These are phyloP conservation scores for Drosophila kanekoi DNA, from an alignment of 2,888 invertebrate species.

Conservation along the genomic window DNA sequence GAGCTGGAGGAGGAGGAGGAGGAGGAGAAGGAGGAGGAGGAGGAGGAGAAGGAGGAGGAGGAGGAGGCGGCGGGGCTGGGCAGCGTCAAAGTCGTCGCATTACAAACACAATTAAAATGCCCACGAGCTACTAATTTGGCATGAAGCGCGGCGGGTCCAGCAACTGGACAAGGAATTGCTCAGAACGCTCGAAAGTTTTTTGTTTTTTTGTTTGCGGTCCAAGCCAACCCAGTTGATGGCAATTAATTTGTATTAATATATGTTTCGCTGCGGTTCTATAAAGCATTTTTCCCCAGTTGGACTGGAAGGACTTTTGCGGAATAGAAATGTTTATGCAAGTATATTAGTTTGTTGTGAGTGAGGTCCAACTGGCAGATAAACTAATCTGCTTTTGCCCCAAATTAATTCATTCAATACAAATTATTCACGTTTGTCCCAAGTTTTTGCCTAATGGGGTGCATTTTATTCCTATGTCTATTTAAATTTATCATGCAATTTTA, in stretches of 20 bases:
- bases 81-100: slow-evolving; percentile 60
- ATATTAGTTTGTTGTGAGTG: slow-evolving; percentile 4
- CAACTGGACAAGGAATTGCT: slow-evolving; percentile 35
- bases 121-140: slow-evolving; percentile 79
- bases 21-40: too few species aligned
- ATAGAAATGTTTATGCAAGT: slow-evolving; percentile 7
- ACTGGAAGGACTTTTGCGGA: slow-evolving; percentile 4
- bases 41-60: not conserved
- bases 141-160: slow-evolving; percentile 46
- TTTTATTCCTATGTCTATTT: not conserved
- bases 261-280: slow-evolving; percentile 53
- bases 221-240: slow-evolving; percentile 67
- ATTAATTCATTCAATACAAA: slow-evolving; percentile 8
- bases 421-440: not conserved
- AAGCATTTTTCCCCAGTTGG: slow-evolving; percentile 29
- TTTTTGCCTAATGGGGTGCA: not conserved
- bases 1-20: not conserved
- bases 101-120: slow-evolving; percentile 78
- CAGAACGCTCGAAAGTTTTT: slow-evolving; percentile 48
- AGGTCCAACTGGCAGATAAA: slow-evolving; percentile 1
- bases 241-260: slow-evolving; percentile 76
- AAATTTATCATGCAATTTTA: not conserved
- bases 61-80: slow-evolving; percentile 18
- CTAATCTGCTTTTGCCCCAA: slow-evolving; percentile 4
- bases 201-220: slow-evolving; percentile 1